These are phyloP conservation scores for Pteruthius melanotis DNA, from an alignment of 2,113 vertebrate genomes.

Conservation along the genomic window DNA sequence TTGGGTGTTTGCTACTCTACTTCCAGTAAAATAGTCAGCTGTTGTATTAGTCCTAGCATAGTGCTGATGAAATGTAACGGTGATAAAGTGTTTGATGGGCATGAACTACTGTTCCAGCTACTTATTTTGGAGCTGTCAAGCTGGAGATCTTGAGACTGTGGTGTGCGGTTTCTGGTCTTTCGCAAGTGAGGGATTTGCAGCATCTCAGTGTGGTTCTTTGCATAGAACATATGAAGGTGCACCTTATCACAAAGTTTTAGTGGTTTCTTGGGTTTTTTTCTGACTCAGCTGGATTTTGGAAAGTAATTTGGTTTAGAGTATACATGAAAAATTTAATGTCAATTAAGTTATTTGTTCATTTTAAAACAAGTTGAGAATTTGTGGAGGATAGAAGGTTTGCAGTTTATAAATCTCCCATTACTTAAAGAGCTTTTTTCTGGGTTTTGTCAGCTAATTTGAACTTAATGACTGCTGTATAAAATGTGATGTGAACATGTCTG, in stretches of 20 bases:
- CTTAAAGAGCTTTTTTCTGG: not conserved
- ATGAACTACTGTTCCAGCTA: not conserved
- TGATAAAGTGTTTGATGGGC: not conserved
- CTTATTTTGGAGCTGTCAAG: not conserved
- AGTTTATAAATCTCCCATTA: not conserved
- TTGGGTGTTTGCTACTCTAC: not conserved
- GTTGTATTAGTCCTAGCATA: not conserved
- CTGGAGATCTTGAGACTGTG: not conserved
- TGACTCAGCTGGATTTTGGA: not conserved
- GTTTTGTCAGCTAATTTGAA: not conserved
- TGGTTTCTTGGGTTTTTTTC: rapidly evolving
- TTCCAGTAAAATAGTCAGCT: not conserved
- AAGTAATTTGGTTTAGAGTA: not conserved
- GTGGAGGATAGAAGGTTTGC: not conserved
- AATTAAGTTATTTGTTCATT: not conserved
- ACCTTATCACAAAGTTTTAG: not conserved
- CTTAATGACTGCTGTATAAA: not conserved
- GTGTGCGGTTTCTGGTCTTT: not conserved
- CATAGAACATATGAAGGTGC: not conserved
- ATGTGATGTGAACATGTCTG: not conserved
- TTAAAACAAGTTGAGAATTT: not conserved
- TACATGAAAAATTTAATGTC: not conserved
- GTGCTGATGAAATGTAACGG: not conserved
- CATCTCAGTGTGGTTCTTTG: not conserved
- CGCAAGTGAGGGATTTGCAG: not conserved